A percentile compares a stretch with the other conserved stretches of the same genome.
Evolutionary conservation across 2,113 vertebrate species (phyloP).

Genomic region (Rhadina sibilatrix): DNA sequence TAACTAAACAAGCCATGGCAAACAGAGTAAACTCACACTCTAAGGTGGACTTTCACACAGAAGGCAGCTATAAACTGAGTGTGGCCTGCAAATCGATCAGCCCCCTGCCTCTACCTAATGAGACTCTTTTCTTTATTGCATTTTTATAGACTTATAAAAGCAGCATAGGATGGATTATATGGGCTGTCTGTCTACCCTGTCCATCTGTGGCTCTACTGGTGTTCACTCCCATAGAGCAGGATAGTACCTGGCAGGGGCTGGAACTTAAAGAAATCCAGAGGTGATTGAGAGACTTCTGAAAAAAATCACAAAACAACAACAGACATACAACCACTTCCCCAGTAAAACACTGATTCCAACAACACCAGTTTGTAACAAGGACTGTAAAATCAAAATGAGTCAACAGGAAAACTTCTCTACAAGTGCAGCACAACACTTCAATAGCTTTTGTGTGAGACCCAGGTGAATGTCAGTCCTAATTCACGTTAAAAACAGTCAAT

Average conservation of each 20-base stretch:
- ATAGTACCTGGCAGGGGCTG: not conserved
- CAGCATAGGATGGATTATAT: conserved; percentile 41
- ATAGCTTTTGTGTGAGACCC: not conserved
- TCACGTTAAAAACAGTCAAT: not conserved
- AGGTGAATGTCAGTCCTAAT: not conserved
- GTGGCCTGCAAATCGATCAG: conserved; percentile 59
- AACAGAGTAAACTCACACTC: conserved; percentile 37
- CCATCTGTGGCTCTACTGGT: conserved; percentile 6
- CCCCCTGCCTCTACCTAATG: conserved; percentile 57
- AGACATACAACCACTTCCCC: not conserved
- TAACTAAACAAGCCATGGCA: conserved; percentile 34
- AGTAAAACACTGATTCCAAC: not conserved
- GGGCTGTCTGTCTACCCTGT: conserved; percentile 38
- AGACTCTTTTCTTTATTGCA: conserved; percentile 53
- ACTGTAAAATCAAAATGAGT: conserved; percentile 29
- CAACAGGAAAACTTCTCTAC: conserved; percentile 13
- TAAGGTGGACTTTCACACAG: conserved; percentile 47
- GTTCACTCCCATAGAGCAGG: not conserved
- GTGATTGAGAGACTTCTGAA: not conserved
- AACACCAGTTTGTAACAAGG: not conserved
- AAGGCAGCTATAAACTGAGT: conserved; percentile 58
- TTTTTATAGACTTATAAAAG: conserved; percentile 61
- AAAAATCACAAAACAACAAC: not conserved
- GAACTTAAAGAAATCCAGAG: not conserved
- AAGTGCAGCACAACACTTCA: not conserved